phyloP scores from a whole-genome alignment of 2,888 invertebrate species.

The Diarsia brunnea region DNA sequence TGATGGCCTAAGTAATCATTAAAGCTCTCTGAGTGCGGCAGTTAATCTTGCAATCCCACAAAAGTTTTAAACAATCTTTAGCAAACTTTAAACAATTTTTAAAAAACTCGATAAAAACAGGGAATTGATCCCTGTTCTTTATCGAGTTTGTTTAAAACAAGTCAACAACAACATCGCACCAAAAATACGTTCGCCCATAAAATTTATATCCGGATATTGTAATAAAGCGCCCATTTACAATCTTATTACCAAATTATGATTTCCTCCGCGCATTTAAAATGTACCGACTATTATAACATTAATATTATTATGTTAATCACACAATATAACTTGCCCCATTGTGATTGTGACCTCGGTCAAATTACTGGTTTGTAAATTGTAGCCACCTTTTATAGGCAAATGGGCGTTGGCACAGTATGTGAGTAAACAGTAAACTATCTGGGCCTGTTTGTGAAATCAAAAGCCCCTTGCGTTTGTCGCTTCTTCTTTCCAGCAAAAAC shows the following conservation, averaged over 20 bases:
- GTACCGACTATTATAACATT: constrained; percentile 39
- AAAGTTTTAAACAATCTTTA: too few species aligned
- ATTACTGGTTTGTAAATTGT: constrained; percentile 57
- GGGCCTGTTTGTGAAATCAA: background rate
- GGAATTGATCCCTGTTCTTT: background rate
- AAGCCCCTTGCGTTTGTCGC: background rate
- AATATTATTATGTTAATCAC: constrained; percentile 36
- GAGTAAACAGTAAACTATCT: background rate
- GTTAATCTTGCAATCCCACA: too few species aligned
- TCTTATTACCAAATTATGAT: constrained; percentile 53
- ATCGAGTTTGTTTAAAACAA: constrained; percentile 19
- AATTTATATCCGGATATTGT: constrained; percentile 54
- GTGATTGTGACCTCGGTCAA: constrained; percentile 49
- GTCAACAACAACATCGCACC: constrained; percentile 15
- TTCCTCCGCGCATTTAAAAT: constrained; percentile 52
- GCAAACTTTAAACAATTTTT: too few species aligned
- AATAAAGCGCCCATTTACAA: constrained; percentile 48
- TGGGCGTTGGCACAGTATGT: constrained; percentile 18
- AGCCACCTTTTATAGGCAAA: constrained; percentile 48
- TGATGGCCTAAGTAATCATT: too few species aligned
- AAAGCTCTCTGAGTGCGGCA: too few species aligned
- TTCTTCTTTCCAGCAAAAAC: too few species aligned
- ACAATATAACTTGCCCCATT: constrained; percentile 23
- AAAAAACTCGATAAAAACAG: too few species aligned
- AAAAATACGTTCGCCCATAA: constrained; percentile 32